Conservation (phyloP, 2,888 invertebrate genomes). For the Drosophila percnosoma region DNA sequence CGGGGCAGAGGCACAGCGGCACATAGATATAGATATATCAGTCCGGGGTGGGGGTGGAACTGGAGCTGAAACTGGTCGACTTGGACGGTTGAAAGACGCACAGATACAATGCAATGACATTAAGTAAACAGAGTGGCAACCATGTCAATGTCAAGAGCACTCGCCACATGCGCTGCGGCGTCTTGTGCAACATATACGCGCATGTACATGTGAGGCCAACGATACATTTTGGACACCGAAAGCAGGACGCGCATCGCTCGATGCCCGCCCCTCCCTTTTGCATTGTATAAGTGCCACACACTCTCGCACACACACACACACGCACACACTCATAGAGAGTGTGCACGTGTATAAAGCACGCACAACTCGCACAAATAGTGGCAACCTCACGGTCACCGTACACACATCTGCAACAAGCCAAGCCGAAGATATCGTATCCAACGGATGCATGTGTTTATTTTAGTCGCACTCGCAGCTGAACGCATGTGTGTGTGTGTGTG, state of each 20-base stretch:
- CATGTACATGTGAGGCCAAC: constrained; percentile 53
- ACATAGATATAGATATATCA: neutral
- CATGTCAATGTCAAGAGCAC: constrained; percentile 79
- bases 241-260: constrained; percentile 57
- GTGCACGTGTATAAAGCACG: constrained; percentile 25
- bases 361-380: constrained; percentile 14
- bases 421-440: constrained; percentile 52
- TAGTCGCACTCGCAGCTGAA: constrained; percentile 51
- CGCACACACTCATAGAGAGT: neutral
- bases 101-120: constrained; percentile 67
- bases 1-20: constrained; percentile 1
- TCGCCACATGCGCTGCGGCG: constrained; percentile 64
- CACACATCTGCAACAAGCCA: constrained; percentile 39
- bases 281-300: constrained; percentile 35
- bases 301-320: constrained; percentile 9
- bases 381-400: constrained; percentile 72
- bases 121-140: constrained; percentile 75
- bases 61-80: neutral
- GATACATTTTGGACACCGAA: constrained; percentile 66
- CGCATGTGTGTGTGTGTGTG: constrained; percentile 12
- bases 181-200: constrained; percentile 20
- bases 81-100: constrained; percentile 57
- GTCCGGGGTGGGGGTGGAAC: neutral
- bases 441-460: constrained; percentile 80
- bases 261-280: neutral